phyloP scores from a whole-genome alignment of 2,888 invertebrate genomes.

The Drosophila lutescens region DNA sequence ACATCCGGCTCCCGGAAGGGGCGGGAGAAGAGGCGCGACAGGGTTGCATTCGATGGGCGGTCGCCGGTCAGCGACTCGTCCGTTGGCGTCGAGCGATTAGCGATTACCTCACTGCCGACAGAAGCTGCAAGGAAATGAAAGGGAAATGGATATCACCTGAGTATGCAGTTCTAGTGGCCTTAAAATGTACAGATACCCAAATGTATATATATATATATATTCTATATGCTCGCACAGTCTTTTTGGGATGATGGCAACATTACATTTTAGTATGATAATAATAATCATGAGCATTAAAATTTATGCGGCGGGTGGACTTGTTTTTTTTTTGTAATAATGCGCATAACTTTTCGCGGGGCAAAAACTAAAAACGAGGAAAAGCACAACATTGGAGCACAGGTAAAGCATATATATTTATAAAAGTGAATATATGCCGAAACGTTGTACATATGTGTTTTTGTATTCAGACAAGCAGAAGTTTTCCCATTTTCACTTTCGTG shows the following conservation, averaged over 20 bases:
- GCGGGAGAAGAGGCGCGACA: not conserved
- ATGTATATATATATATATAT: not conserved
- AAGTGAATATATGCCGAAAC: conserved; percentile 2
- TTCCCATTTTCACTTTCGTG: conserved; percentile 6
- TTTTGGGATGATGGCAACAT: conserved; percentile 16
- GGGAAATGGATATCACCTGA: conserved; percentile 25
- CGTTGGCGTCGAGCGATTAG: conserved; percentile 11
- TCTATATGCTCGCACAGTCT: not conserved
- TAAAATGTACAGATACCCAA: not conserved
- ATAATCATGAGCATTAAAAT: conserved; percentile 63
- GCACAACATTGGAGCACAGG: conserved; percentile 1
- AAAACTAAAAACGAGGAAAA: conserved; percentile 20
- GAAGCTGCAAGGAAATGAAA: conserved; percentile 27
- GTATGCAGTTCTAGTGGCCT: conserved; percentile 5
- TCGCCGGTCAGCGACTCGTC: conserved; percentile 3
- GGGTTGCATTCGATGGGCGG: not conserved
- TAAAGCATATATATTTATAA: conserved; percentile 10
- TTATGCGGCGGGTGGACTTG: conserved; percentile 46
- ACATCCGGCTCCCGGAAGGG: conserved; percentile 19
- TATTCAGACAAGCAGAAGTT: not conserved
- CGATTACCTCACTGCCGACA: conserved; percentile 22
- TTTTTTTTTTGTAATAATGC: conserved; percentile 54
- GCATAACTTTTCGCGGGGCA: conserved; percentile 59
- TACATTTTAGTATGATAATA: conserved; percentile 54
- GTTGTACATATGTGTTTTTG: not conserved